These are phyloP conservation scores for Tetranychus piercei DNA, from an alignment of 2,888 invertebrate genomes.

Conservation along the genomic window DNA sequence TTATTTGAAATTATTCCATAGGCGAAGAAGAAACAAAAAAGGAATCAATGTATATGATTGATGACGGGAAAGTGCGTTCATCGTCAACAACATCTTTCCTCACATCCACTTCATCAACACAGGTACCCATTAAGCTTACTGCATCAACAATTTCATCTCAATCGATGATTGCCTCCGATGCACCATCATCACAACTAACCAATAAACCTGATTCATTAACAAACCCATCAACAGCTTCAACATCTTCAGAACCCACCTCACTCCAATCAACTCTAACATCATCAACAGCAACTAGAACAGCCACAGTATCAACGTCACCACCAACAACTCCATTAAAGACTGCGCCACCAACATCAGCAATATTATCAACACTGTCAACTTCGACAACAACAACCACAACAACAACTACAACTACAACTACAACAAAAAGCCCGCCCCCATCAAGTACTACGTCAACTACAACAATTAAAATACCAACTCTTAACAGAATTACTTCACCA, in stretches of 20 bases:
- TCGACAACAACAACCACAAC: slow-evolving; percentile 16
- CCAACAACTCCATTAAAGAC: not conserved
- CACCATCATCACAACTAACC: not conserved
- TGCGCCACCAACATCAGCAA: slow-evolving; percentile 4
- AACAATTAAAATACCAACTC: not conserved
- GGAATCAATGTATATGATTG: not conserved
- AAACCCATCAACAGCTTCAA: not conserved
- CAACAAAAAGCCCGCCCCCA: slow-evolving; percentile 4
- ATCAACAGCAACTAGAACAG: slow-evolving; percentile 3
- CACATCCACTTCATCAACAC: not conserved
- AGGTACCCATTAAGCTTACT: not conserved
- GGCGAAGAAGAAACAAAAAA: not conserved
- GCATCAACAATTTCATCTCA: not conserved
- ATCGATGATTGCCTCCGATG: not conserved
- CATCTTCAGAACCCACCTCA: not conserved
- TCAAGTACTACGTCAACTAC: not conserved
- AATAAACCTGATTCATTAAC: not conserved
- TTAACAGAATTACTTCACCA: not conserved
- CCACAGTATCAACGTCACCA: slow-evolving; percentile 6
- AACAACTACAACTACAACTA: not conserved
- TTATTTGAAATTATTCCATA: not conserved
- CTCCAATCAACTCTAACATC: not conserved
- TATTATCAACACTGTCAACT: slow-evolving; percentile 11
- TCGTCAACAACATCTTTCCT: not conserved
- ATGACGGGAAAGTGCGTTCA: not conserved